Evolutionary conservation across 2,113 vertebrate species (phyloP).

Genomic region (Atractosteus spatula): DNA sequence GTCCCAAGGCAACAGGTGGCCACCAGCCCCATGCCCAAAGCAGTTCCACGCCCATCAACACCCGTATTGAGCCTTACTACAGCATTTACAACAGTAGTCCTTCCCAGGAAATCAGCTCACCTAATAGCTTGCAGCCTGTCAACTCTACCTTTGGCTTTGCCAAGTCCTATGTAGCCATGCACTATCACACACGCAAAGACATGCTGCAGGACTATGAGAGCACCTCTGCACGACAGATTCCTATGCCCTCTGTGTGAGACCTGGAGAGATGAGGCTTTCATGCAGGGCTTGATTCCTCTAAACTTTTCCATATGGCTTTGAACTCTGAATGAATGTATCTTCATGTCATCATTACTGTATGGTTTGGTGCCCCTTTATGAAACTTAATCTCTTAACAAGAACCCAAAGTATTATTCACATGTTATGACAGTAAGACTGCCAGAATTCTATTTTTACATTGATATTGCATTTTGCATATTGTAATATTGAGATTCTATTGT

Average conservation of each 20-base stretch:
- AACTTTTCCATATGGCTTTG: neutral
- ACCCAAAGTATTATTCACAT: constrained; percentile 24
- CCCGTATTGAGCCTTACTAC: constrained; percentile 91
- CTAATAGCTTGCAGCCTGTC: constrained; percentile 72
- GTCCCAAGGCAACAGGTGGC: constrained; percentile 67
- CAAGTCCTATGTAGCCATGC: constrained; percentile 82
- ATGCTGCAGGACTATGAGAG: constrained; percentile 74
- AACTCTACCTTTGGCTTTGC: constrained; percentile 75
- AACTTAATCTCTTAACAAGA: constrained; percentile 15
- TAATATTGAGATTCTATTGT: constrained; percentile 33
- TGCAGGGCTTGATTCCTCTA: neutral
- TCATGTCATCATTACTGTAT: neutral
- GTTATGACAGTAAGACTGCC: constrained; percentile 27
- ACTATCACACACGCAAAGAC: constrained; percentile 77
- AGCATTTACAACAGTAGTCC: constrained; percentile 93
- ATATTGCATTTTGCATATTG: constrained; percentile 44
- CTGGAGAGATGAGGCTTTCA: too few species aligned
- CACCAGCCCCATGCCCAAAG: constrained; percentile 78
- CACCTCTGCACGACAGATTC: constrained; percentile 75
- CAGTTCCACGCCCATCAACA: constrained; percentile 90
- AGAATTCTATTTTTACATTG: constrained; percentile 43
- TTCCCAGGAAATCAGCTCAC: constrained; percentile 73
- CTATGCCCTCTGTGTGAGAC: constrained; percentile 78
- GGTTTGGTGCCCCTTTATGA: neutral
- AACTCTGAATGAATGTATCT: constrained; percentile 1